phyloP scores from a whole-genome alignment of 2,888 invertebrate species.

The Hirtodrosophila histrioides region DNA sequence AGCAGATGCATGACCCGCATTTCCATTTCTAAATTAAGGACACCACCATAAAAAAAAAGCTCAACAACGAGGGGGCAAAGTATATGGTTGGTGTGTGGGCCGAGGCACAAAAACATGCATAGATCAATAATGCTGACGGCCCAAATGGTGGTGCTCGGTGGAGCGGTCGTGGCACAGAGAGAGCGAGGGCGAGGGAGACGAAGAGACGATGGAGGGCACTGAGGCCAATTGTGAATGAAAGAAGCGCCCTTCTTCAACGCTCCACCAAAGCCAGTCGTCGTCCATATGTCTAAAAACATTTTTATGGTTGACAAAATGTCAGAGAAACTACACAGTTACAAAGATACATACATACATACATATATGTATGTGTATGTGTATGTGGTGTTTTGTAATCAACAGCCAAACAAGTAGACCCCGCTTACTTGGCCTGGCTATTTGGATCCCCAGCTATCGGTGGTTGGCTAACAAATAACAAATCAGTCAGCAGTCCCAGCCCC shows the following conservation, averaged over 20 bases:
- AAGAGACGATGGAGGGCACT: neutral
- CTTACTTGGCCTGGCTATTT: slow-evolving; percentile 44
- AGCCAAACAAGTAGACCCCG: slow-evolving; percentile 30
- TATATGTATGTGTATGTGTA: slow-evolving; percentile 1
- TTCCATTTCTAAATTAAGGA: slow-evolving; percentile 75
- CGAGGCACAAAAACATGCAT: slow-evolving; percentile 63
- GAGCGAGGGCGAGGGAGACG: slow-evolving; percentile 6
- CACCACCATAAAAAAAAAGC: slow-evolving; percentile 72
- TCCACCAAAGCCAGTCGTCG: slow-evolving; percentile 7
- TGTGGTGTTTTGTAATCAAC: slow-evolving; percentile 58
- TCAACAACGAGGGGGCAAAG: slow-evolving; percentile 44
- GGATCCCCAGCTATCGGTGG: slow-evolving; percentile 36
- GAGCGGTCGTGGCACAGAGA: too few relatives aligned
- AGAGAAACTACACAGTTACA: slow-evolving; percentile 38
- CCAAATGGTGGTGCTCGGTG: slow-evolving; percentile 22
- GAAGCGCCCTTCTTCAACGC: slow-evolving; percentile 59
- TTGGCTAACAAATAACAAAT: slow-evolving; percentile 66
- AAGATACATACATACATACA: neutral
- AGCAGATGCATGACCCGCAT: slow-evolving; percentile 67
- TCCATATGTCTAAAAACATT: slow-evolving; percentile 30
- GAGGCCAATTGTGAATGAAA: slow-evolving; percentile 26
- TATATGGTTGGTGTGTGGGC: slow-evolving; percentile 49
- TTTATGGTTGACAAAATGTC: slow-evolving; percentile 72
- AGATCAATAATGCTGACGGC: slow-evolving; percentile 73
- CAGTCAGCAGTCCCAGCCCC: slow-evolving; percentile 51